Evolutionary conservation across 2,888 invertebrate genomes (phyloP).

Genomic region (Acrobasis suavella): DNA sequence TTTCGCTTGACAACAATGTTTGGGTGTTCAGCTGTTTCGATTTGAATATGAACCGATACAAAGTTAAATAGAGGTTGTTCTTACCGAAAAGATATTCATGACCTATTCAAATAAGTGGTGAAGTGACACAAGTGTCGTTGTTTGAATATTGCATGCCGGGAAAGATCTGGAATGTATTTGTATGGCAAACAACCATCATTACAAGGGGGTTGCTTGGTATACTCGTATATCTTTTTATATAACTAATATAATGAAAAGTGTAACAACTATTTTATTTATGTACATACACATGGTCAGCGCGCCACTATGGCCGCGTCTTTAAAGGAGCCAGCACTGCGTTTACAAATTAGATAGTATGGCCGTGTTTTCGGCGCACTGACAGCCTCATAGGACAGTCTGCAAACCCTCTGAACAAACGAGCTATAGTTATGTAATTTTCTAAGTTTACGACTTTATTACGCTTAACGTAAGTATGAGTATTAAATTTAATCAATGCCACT

Average conservation of each 20-base stretch:
- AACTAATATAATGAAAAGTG: not conserved
- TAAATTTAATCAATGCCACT: not conserved
- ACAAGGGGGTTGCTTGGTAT: not conserved
- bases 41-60: slow-evolving; percentile 5
- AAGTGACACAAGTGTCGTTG: slow-evolving; percentile 57
- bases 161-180: slow-evolving; percentile 39
- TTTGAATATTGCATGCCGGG: slow-evolving; percentile 53
- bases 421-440: not conserved
- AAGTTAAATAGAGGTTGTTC: not conserved
- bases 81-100: slow-evolving; percentile 9
- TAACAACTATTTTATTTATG: no score
- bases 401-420: not conserved
- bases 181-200: not conserved
- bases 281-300: no score
- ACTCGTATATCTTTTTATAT: no score
- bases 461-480: not conserved
- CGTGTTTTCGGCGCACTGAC: no score
- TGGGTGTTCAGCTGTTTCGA: slow-evolving; percentile 1
- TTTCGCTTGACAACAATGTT: not conserved
- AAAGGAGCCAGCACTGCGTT: no score
- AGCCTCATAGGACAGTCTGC: no score
- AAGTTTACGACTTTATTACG: not conserved
- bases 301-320: no score
- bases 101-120: slow-evolving; percentile 38
- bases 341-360: no score